A percentile compares a stretch with the other conserved stretches of the same genome.
These are phyloP conservation scores for Trididemnum miniatum DNA, from an alignment of 23 tunicate species.

Conservation along the genomic window DNA sequence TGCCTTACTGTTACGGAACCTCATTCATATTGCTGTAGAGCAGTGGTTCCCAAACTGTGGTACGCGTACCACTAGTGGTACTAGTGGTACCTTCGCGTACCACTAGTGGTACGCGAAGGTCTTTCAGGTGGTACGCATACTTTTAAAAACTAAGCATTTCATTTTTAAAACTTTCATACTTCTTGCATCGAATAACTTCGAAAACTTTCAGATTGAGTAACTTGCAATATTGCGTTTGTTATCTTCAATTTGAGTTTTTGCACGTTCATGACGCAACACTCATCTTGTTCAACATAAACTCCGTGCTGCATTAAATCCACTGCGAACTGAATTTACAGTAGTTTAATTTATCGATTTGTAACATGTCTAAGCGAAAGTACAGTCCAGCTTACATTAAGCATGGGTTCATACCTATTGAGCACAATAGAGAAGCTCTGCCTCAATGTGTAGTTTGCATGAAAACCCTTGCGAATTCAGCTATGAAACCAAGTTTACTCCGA, in stretches of 20 bases:
- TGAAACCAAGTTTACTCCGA: slow-evolving; percentile 37
- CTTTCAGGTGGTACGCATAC: slow-evolving; percentile 56
- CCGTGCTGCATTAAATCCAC: neutral
- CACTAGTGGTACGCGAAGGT: slow-evolving; percentile 46
- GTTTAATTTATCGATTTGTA: slow-evolving; percentile 5
- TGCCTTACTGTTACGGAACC: neutral
- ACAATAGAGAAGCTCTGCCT: slow-evolving; percentile 14
- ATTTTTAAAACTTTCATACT: slow-evolving; percentile 18
- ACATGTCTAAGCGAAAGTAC: no score
- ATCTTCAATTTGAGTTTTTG: slow-evolving; percentile 20
- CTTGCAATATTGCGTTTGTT: slow-evolving; percentile 30
- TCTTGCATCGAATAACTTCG: neutral
- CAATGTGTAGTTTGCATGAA: slow-evolving; percentile 36
- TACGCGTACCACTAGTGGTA: slow-evolving; percentile 52
- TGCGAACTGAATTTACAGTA: neutral
- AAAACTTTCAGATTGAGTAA: slow-evolving; percentile 38
- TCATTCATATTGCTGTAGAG: no score
- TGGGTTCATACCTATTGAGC: slow-evolving; percentile 22
- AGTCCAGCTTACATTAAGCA: slow-evolving; percentile 6
- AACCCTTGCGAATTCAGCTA: slow-evolving; percentile 29
- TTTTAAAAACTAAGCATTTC: slow-evolving; percentile 4
- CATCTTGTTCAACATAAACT: slow-evolving; percentile 30
- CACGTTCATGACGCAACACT: slow-evolving; percentile 34
- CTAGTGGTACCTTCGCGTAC: slow-evolving; percentile 6
- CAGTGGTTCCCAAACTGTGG: slow-evolving; percentile 52